Base-by-base conservation (phyloP, 2,888 invertebrate species). In the Drosophila anomalata region DNA sequence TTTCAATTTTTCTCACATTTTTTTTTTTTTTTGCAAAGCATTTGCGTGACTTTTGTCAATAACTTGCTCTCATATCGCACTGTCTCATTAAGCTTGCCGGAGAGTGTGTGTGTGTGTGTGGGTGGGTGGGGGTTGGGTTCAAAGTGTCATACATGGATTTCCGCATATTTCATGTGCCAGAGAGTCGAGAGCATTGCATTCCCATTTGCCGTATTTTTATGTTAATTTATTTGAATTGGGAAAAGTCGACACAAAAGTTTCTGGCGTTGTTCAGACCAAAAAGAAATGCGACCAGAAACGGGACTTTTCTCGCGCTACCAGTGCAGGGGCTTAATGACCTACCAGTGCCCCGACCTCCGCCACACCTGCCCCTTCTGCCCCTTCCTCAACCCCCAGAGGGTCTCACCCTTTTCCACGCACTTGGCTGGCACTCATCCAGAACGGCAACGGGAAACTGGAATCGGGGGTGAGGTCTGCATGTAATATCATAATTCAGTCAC, bases 1-100 rank as follows among this genome's bases (percentile, higher is more conserved):
- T 79, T 85, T 79, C 78, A 85, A 74, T 85, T 79, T 85, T 79
- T 85, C 78, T 79, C 69, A 82, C 78, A 83, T 66, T 66, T 80
- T 83, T 77, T 58, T 68, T 68, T 17, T 17, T 17, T 12, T 31
- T 39, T 20, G 62, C 54, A 42, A 59, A 69, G 66, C 76, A 76
- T 83, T 85, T 87, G 85, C 85, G 85, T 85, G 85, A 85, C 85
- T 82, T 87, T 84, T 84, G 74, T 77, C 82, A 82, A 85, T 85
- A 87, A 84, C 78, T 82, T 83, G 71, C 72, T 60, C 59, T 51
- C 67, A 70, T 71, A 83, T 75, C 69, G 75, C 75, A 73, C 68
- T 51, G 48, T 53, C 81, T 84, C 73, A 77, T 76, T 77, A 84
- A 61, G 68, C 56, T 65, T 66, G 36, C n/a, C 9, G 31, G 22